Evolutionary conservation across 1,140 invertebrate genomes (phyloP).

Genomic region (Drosophila takahashii): DNA sequence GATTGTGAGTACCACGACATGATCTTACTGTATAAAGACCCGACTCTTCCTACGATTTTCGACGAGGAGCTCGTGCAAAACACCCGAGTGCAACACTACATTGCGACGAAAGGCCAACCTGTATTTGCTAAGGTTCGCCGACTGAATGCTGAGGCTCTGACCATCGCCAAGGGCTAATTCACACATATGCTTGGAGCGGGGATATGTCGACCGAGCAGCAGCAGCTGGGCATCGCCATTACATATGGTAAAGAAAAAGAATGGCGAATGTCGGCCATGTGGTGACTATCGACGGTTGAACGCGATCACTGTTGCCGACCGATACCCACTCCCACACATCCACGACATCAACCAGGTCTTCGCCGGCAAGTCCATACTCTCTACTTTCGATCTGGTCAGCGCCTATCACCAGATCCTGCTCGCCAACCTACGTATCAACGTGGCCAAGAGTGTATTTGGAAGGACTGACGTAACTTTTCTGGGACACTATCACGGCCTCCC

Average conservation of each 20-base stretch:
- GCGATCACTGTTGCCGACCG: no score
- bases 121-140: background rate
- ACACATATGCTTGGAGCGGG: background rate
- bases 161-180: no score
- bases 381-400: no score
- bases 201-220: background rate
- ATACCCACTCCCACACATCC: no score
- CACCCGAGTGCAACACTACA: background rate
- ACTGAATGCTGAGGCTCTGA: no score
- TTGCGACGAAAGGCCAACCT: background rate
- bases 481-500: conserved; percentile 2
- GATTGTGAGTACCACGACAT: background rate
- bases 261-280: no score
- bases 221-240: background rate
- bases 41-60: background rate
- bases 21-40: background rate
- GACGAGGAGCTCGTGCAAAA: background rate
- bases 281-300: no score
- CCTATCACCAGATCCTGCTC: no score
- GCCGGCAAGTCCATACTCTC: no score
- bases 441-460: background rate
- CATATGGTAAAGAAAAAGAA: background rate
- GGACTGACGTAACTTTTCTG: background rate
- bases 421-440: background rate
- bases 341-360: no score